Conservation (phyloP, 2,888 invertebrate species). For the Tortricodes alternella region DNA sequence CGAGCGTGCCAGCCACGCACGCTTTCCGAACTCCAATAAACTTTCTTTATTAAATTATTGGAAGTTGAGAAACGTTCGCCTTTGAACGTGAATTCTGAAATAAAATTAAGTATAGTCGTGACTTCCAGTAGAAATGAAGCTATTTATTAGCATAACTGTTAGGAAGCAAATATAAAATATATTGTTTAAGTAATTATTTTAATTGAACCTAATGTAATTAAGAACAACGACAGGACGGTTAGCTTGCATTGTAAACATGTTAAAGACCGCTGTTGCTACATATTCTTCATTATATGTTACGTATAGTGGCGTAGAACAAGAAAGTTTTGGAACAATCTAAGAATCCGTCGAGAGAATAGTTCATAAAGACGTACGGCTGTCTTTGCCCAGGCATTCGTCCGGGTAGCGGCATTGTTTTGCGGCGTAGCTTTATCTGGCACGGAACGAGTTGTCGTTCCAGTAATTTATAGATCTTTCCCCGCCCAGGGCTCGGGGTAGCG, state of each 20-base stretch:
- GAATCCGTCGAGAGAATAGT: constrained; percentile 65
- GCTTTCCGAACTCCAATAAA: constrained; percentile 68
- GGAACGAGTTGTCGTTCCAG: constrained; percentile 78
- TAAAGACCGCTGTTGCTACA: too few species aligned
- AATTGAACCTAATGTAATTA: background rate
- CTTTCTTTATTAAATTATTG: constrained; percentile 83
- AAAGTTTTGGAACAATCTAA: constrained; percentile 37
- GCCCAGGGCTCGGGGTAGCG: constrained; percentile 70
- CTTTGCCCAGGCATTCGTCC: constrained; percentile 68
- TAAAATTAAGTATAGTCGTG: constrained; percentile 69
- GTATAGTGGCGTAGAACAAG: constrained; percentile 33
- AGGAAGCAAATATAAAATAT: constrained; percentile 2
- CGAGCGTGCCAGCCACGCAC: constrained; percentile 79
- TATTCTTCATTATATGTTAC: constrained; percentile 35
- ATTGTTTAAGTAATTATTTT: too few species aligned
- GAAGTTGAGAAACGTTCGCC: constrained; percentile 79
- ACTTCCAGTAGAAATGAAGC: constrained; percentile 58
- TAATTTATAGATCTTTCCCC: constrained; percentile 79
- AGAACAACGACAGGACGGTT: background rate
- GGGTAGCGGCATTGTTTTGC: constrained; percentile 70
- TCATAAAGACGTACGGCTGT: constrained; percentile 73
- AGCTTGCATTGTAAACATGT: background rate
- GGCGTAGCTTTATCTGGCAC: constrained; percentile 77
- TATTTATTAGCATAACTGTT: constrained; percentile 33
- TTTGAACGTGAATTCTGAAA: constrained; percentile 68